Conservation (phyloP, 2,888 invertebrate genomes). For the Tipula lateralis region DNA sequence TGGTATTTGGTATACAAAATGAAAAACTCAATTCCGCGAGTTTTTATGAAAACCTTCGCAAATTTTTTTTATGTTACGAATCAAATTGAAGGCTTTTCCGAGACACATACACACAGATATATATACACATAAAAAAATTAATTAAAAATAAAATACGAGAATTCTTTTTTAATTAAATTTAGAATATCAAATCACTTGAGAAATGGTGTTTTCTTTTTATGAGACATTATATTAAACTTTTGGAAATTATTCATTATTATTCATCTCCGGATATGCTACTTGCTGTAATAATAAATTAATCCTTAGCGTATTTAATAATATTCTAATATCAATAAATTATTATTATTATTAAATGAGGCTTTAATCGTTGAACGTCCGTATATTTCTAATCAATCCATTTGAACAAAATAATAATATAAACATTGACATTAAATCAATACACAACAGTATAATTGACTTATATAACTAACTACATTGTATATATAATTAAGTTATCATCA, state of each 20-base stretch:
- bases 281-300: not conserved
- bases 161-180: not conserved
- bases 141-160: not conserved
- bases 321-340: not conserved
- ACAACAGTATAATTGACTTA: not conserved
- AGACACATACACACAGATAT: not conserved
- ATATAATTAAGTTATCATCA: not conserved
- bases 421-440: not conserved
- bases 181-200: not conserved
- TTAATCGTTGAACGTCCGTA: no score
- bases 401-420: no score
- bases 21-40: not conserved
- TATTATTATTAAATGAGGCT: no score
- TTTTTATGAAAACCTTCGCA: not conserved
- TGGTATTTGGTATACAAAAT: no score
- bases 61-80: not conserved
- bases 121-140: not conserved
- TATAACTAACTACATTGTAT: not conserved
- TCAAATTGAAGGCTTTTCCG: not conserved
- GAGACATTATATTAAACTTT: not conserved
- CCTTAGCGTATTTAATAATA: not conserved
- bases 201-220: not conserved
- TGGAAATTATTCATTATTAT: not conserved
- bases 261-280: not conserved
- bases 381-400: no score